Evolutionary conservation across 2,888 invertebrate species (phyloP), one percentile per base, ranked within the genome.

Genomic region (Melipona beecheii): DNA sequence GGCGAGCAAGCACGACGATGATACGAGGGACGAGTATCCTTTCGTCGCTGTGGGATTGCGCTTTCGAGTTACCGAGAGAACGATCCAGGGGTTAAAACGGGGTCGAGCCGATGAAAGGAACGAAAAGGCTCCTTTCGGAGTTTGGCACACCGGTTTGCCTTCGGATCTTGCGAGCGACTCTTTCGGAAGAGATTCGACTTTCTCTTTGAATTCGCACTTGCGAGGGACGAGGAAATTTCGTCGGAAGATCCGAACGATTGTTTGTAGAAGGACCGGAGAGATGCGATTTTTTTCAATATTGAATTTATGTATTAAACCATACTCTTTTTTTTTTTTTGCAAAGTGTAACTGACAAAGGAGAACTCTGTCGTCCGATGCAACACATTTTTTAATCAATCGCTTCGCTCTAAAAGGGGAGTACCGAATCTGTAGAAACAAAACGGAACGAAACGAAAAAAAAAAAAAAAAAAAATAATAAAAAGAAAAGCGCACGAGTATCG

Each of bases 61-160:
- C 72, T 62, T 73, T 62, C 27, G 60, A 49, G 60, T 27, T 49
- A 15, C 60, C 31, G 72, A 60, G 60, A 72, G 72, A 49, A 49
- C 73, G 52, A 72, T 66, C 83, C 15, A 66, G 60, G 71, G 76
- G 56, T 43, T 75, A 79, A 78, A 66, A 9, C 36, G 78, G 56
- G 56, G 52, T 66, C 31, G 62, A 58, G 21, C n/a, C 69, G 60
- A 31, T 62, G 75, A 70, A 58, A 70, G 73, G n/a, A 73, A 73
- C 36, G 62, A 52, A 73, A 52, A 73, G 62, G n/a, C 52, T 50
- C 15, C n/a, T n/a, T n/a, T n/a, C n/a, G n/a, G 27, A 50, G 49
- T 73, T 62, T 73, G 27, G 27, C 9, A 60, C 60, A 62, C 21
- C 56, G 31, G 15, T n/a, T n/a, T 50, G 50, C 13, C 52, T 50